Base-by-base conservation (phyloP, 2,888 invertebrate genomes). In the Gibbula magus region DNA sequence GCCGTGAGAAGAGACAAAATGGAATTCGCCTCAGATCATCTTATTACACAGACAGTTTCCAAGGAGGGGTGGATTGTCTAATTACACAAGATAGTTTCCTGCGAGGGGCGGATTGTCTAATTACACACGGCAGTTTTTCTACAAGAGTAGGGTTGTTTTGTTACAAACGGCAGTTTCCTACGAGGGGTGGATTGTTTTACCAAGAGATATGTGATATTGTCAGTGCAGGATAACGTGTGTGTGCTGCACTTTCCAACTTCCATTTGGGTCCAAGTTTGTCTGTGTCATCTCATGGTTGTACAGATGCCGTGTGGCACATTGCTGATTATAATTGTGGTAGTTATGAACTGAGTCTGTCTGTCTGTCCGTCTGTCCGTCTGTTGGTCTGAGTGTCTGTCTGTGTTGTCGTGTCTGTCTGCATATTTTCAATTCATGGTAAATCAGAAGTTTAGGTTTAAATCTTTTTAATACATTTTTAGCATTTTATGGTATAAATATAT, bases 311-410 rank as follows among this genome's bases (percentile, higher is more conserved):
- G 22, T 61, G 61, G 61, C 61, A 61, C 3, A 25, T 61, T 29
- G 25, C 25, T 61, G 29, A 29, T 25, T 61, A 8, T 29, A 13
- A 25, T 4, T 29, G 53, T 75, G 45, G 45, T 45, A 45, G 45
- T 13, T 45, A 32, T 53, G 53, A 52, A 22, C 20, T 25, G 74
- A 51, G 20, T 74, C 20, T 74, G 51, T 74, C 25, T 74, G 53
- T 75, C 53, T 53, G 75, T 52, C 32, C 29, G 53, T 75, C n/a
- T 53, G 75, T 53, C 29, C 35, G 70, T 70, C 32, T 74, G 74
- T 74, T 18, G 4, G 74, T 74, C 45, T 74, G 74, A 20, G 74
- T 74, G 75, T 51, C 29, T 52, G 52, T 75, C 29, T 75, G 75
- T 52, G 75, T 52, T n/a, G 32, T 32, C 39, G 22, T 74, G 74